A percentile compares a stretch with the other conserved stretches of the same genome.
Conservation (phyloP, 2,113 vertebrate genomes). For the Chamaetylas fuelleborni region DNA sequence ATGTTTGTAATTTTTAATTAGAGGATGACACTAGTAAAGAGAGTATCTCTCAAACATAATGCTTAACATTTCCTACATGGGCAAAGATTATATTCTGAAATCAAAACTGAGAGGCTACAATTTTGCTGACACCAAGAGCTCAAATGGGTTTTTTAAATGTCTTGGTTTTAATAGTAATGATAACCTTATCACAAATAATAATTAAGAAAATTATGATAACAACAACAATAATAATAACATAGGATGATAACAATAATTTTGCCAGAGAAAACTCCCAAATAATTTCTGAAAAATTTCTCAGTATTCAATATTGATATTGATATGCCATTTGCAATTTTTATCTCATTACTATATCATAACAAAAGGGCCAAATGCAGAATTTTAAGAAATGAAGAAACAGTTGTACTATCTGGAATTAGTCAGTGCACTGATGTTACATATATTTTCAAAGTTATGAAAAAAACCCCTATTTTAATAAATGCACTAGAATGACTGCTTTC, state of each 20-base stretch:
- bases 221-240: not conserved
- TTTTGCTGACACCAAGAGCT: not conserved
- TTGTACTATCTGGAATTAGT: not conserved
- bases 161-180: not conserved
- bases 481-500: not conserved
- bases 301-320: not conserved
- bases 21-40: not conserved
- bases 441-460: not conserved
- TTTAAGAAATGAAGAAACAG: not conserved
- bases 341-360: not conserved
- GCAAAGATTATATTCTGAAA: not conserved
- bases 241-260: not conserved
- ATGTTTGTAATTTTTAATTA: not conserved
- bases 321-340: not conserved
- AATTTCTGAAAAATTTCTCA: not conserved
- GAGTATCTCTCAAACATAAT: not conserved
- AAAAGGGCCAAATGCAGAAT: not conserved
- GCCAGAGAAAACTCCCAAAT: not conserved
- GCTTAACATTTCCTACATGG: not conserved
- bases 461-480: rapidly evolving
- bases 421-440: not conserved
- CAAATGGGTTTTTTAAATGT: not conserved
- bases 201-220: not conserved
- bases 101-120: not conserved
- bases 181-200: not conserved